Conservation (phyloP, 2,113 vertebrate species). For the Falco punctatus region DNA sequence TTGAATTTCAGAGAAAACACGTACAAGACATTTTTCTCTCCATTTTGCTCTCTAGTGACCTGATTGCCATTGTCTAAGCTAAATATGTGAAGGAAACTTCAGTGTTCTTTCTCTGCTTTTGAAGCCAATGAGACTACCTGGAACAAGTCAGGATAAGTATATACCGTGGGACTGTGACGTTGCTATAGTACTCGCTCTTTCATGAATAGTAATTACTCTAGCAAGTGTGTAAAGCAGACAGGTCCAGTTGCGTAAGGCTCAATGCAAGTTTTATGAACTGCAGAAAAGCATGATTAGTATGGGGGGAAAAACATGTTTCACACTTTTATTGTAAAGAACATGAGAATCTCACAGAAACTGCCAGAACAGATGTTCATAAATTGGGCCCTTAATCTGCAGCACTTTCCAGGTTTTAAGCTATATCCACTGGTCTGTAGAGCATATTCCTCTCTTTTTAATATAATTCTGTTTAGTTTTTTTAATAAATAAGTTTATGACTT, state of each 20-base stretch:
- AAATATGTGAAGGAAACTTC: background rate
- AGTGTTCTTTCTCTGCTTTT: background rate
- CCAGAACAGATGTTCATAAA: constrained; percentile 72
- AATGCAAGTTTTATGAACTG: constrained; percentile 69
- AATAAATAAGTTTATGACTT: constrained; percentile 72
- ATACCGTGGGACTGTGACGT: background rate
- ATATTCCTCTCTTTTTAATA: constrained; percentile 66
- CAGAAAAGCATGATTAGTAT: constrained; percentile 61
- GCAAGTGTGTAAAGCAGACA: constrained; percentile 54
- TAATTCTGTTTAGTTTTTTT: constrained; percentile 72
- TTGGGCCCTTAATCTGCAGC: constrained; percentile 63
- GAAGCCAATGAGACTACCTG: background rate
- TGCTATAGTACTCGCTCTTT: background rate
- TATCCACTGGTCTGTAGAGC: constrained; percentile 56
- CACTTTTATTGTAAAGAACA: constrained; percentile 68
- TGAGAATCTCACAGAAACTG: constrained; percentile 57
- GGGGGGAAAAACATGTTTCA: constrained; percentile 18
- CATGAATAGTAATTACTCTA: constrained; percentile 41
- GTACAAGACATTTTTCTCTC: background rate
- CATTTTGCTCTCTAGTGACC: background rate
- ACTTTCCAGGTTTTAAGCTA: constrained; percentile 71
- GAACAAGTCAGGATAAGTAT: background rate
- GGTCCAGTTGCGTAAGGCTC: constrained; percentile 14
- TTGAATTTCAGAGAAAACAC: background rate
- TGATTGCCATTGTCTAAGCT: background rate